phyloP scores from a whole-genome alignment of 1,140 invertebrate species.

The Epicauta chinensis region DNA sequence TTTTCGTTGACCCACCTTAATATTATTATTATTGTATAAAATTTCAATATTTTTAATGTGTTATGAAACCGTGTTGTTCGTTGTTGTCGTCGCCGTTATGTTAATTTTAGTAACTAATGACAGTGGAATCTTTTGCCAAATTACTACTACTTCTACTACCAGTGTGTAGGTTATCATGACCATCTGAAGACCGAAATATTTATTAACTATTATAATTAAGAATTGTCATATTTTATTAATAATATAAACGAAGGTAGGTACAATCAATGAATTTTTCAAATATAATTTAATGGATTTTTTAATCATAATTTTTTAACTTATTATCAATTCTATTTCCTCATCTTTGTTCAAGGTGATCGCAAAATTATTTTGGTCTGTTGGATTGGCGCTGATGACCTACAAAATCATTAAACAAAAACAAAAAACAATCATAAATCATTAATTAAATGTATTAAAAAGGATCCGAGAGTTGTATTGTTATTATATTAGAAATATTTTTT shows the following conservation, averaged over 20 bases:
- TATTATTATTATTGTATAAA: background rate
- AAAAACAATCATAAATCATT: constrained; percentile 5
- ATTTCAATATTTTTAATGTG: too few relatives aligned
- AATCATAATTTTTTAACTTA: too few relatives aligned
- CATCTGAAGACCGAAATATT: constrained; percentile 39
- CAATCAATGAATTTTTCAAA: background rate
- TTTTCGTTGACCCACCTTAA: constrained; percentile 1
- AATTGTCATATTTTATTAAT: too few relatives aligned
- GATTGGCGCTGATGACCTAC: constrained; percentile 35
- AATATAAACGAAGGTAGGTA: constrained; percentile 21
- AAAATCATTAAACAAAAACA: background rate
- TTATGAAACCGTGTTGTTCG: too few relatives aligned
- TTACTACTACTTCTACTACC: too few relatives aligned
- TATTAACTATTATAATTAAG: background rate
- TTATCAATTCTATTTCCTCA: too few relatives aligned
- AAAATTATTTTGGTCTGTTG: constrained; percentile 38
- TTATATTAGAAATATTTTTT: constrained; percentile 30
- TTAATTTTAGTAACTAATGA: background rate
- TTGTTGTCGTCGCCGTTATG: background rate
- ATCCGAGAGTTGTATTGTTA: constrained; percentile 7
- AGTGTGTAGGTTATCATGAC: constrained; percentile 29
- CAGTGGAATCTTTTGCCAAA: background rate
- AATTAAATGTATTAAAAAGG: background rate
- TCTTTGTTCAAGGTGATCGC: constrained; percentile 9
- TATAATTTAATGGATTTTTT: too few relatives aligned